Evolutionary conservation across 1,140 invertebrate genomes (phyloP).

Genomic region (Neuroterus valhalla): DNA sequence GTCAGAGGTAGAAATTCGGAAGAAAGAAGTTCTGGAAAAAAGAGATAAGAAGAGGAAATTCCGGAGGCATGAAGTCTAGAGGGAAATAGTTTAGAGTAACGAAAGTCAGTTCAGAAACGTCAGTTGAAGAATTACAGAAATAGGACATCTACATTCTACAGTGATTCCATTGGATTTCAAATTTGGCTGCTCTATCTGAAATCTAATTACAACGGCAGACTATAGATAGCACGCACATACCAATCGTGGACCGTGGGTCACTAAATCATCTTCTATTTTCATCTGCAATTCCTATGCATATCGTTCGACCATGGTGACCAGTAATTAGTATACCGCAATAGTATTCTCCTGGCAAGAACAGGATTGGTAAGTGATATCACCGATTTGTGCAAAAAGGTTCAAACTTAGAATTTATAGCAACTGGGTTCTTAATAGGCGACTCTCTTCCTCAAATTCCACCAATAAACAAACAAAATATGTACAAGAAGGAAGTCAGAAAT

Average conservation of each 20-base stretch:
- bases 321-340: slow-evolving; percentile 14
- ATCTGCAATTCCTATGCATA: slow-evolving; percentile 6
- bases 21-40: too few relatives aligned
- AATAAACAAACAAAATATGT: too few relatives aligned
- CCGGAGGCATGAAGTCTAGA: too few relatives aligned
- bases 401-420: too few relatives aligned
- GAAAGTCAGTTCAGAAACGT: too few relatives aligned
- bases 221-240: slow-evolving; percentile 19
- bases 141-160: neutral
- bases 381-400: neutral
- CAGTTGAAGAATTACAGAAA: too few relatives aligned
- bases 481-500: too few relatives aligned
- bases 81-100: too few relatives aligned
- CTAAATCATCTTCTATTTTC: slow-evolving; percentile 20
- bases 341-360: neutral
- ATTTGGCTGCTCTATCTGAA: slow-evolving; percentile 19
- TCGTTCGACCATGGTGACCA: neutral
- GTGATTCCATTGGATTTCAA: slow-evolving; percentile 25
- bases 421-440: too few relatives aligned
- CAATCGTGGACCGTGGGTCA: slow-evolving; percentile 4
- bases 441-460: too few relatives aligned
- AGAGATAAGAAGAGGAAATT: too few relatives aligned
- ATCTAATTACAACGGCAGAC: slow-evolving; percentile 25
- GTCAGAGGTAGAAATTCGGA: too few relatives aligned
- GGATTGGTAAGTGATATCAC: neutral